phyloP scores from a whole-genome alignment of 2,113 vertebrate genomes.

The Chamaea fasciata region DNA sequence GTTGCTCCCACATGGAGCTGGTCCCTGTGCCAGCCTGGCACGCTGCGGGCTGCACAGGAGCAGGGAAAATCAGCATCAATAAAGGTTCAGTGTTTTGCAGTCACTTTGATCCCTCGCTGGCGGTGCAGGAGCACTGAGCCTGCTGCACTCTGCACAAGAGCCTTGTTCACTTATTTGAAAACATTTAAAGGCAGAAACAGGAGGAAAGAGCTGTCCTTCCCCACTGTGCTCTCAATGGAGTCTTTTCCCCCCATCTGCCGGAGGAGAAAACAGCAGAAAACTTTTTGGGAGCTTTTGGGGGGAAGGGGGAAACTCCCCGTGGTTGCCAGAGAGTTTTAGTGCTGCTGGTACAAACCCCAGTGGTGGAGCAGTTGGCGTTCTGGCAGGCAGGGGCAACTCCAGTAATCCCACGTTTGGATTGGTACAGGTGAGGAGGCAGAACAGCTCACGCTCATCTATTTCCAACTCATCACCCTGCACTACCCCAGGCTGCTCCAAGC shows the following conservation, averaged over 20 bases:
- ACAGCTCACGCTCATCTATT: neutral
- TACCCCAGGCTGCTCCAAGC: accelerated
- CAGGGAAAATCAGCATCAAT: accelerated
- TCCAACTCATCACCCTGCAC: neutral
- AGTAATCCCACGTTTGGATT: neutral
- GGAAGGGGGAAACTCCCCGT: accelerated
- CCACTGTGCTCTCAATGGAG: neutral
- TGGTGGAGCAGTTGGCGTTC: neutral
- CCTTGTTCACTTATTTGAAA: neutral
- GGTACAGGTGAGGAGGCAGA: neutral
- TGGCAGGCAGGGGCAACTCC: neutral
- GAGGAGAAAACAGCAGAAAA: neutral
- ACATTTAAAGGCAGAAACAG: neutral
- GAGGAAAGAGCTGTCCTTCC: neutral
- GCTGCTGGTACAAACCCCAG: accelerated
- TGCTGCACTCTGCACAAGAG: neutral
- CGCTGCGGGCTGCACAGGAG: neutral
- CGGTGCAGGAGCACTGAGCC: accelerated
- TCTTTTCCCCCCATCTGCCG: accelerated
- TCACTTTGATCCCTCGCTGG: neutral
- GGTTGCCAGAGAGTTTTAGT: neutral
- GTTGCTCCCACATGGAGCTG: neutral
- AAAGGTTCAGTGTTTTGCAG: neutral
- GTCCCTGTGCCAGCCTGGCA: accelerated
- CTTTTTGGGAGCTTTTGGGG: neutral